Evolutionary conservation across 2,797 vertebrate species (phyloP).

Genomic region (Chelidonichthys spinosus): DNA sequence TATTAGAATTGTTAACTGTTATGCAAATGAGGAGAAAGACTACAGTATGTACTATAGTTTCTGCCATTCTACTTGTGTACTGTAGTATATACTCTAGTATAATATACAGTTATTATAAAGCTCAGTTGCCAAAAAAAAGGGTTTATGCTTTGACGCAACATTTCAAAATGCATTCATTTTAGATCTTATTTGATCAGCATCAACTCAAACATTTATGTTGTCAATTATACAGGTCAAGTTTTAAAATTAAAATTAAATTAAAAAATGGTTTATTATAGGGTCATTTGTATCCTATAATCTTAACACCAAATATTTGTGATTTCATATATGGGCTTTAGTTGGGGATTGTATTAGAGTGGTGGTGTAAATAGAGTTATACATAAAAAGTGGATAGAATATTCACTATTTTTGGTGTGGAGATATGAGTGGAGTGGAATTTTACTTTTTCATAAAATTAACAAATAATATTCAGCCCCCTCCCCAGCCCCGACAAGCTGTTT

Average conservation of each 20-base stretch:
- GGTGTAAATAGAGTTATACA: background rate
- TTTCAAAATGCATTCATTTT: constrained; percentile 34
- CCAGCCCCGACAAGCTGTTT: background rate
- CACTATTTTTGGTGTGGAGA: constrained; percentile 6
- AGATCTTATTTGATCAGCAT: background rate
- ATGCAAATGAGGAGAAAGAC: constrained; percentile 64
- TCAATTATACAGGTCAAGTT: background rate
- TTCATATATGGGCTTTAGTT: background rate
- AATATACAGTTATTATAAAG: constrained; percentile 71
- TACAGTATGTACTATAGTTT: constrained; percentile 72
- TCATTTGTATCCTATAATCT: constrained; percentile 2
- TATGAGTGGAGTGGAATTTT: background rate
- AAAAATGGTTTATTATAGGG: background rate
- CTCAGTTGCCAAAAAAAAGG: constrained; percentile 61
- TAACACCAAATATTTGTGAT: background rate
- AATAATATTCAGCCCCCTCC: background rate
- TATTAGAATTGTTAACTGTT: constrained; percentile 66
- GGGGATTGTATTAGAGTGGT: background rate
- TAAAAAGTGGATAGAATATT: background rate
- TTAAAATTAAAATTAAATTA: background rate
- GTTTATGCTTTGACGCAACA: constrained; percentile 48
- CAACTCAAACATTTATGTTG: constrained; percentile 2
- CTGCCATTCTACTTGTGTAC: constrained; percentile 64
- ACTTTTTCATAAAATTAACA: background rate
- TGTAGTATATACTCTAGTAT: constrained; percentile 71